Base-by-base conservation (phyloP, 2,797 vertebrate genomes). In the Falco novaeseelandiae region DNA sequence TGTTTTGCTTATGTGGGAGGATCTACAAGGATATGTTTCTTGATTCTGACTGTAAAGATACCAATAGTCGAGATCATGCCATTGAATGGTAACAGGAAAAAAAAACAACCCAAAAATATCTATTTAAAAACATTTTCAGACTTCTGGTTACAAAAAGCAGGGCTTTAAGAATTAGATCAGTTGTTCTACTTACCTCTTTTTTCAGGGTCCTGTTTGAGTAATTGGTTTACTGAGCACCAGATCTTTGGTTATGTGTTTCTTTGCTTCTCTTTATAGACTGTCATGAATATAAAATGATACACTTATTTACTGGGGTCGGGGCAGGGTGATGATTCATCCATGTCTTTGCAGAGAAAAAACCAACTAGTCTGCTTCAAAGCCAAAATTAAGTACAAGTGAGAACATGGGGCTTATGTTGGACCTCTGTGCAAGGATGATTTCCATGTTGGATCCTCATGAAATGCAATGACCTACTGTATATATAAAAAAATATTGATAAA, bases 21-120 rank as follows among this genome's bases (percentile, higher is more conserved):
- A 99, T 99, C 96, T 99, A 99, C 96, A 99, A 99, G 93, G 99
- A 99, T 95, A 99, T 99, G 87, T 99, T 99, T 95, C 98, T 99
- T 16, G 99, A 99, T 97, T 99, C 99, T 1, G 98, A 99, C 96
- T 99, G 98, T 96, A 99, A 99, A 96, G 99, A 99, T 96, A 98
- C 96, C 19, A 97, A 92, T 54, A 99, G 99, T 98, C 98, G 99
- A 83, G 99, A 99, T 95, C 98, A 97, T 8, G 99, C 99, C 36
- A 99, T 99, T 86, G 98, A 99, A 96, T 99, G 99, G 99, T 99
- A 96, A 97, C 95, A 61, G 8, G 6, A 82, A 59, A 90, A 36
- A 61, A 8, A 7, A 82, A 46, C 89, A 36, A 0, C 0, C 1
- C 1, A 1, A 20, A 61, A 46, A 27, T 15, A 29, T 27, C 30